These are phyloP conservation scores for Dascyllus trimaculatus DNA, from an alignment of 2,113 vertebrate species.

Conservation along the genomic window DNA sequence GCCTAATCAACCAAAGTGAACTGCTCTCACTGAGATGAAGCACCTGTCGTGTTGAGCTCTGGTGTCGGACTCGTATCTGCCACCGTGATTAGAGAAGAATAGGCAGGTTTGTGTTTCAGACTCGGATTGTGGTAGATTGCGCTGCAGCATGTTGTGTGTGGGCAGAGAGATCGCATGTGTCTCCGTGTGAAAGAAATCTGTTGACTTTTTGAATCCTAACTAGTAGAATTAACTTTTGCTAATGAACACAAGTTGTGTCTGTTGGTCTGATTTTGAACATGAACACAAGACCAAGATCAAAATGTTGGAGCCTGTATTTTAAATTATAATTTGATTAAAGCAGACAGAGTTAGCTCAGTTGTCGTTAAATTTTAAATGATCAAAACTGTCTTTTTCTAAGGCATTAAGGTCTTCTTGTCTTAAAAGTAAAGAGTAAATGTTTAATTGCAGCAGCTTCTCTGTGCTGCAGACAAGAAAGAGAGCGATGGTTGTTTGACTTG, in stretches of 20 bases:
- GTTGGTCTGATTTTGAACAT: no score
- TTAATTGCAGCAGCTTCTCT: background rate
- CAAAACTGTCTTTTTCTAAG: no score
- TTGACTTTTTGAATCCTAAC: constrained; percentile 12
- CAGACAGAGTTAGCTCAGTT: no score
- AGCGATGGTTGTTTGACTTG: background rate
- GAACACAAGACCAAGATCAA: no score
- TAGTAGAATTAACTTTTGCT: background rate
- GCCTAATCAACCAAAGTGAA: background rate
- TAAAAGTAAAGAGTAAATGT: no score
- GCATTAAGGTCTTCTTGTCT: no score
- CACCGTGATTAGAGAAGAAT: constrained; percentile 13
- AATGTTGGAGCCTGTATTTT: no score
- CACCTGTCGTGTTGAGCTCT: background rate
- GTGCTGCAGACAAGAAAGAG: background rate
- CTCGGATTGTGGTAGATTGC: background rate
- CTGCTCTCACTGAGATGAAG: background rate
- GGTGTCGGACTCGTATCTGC: background rate
- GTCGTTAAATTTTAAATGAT: no score
- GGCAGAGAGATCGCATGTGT: constrained; percentile 34
- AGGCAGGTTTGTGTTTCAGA: constrained; percentile 39
- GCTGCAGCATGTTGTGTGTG: constrained; percentile 32
- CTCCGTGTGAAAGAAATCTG: constrained; percentile 27
- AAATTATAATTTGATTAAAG: no score
- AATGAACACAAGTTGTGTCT: no score